Evolutionary conservation across 2,888 invertebrate genomes (phyloP).

Genomic region (Physocephala rufipes): DNA sequence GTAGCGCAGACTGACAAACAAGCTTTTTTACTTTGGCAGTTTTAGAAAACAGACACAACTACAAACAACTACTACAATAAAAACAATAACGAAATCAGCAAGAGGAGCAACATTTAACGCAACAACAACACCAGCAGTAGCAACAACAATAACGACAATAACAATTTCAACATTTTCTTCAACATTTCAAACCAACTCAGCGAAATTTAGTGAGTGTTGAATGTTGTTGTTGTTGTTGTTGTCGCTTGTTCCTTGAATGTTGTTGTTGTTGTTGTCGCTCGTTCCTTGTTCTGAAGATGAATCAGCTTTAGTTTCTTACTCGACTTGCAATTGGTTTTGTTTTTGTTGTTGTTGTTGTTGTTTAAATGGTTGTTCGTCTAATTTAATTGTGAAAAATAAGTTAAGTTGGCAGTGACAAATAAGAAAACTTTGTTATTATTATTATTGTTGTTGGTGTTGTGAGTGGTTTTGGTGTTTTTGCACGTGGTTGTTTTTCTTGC

Average conservation of each 20-base stretch:
- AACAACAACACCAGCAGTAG: slow-evolving; percentile 1
- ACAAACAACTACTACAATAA: background rate
- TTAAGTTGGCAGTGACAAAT: too few relatives aligned
- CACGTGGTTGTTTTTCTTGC: background rate
- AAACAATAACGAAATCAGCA: background rate
- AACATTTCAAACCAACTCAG: slow-evolving; percentile 3
- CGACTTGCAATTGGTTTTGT: too few relatives aligned
- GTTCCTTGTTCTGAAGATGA: too few relatives aligned
- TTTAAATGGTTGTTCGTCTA: background rate
- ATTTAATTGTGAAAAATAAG: background rate
- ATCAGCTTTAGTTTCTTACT: background rate
- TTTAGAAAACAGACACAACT: background rate
- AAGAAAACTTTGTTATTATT: background rate
- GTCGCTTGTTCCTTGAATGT: too few relatives aligned
- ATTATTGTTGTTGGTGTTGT: too few relatives aligned
- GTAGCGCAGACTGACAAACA: too few relatives aligned
- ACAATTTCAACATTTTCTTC: slow-evolving; percentile 1
- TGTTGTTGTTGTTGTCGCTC: background rate
- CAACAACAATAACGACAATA: background rate
- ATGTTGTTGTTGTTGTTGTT: too few relatives aligned
- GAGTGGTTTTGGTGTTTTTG: background rate
- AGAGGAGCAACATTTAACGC: background rate
- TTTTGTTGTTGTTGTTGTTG: slow-evolving; percentile 1
- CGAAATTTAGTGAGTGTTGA: background rate
- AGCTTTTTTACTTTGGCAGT: background rate